Conservation (phyloP, 2,797 vertebrate genomes). For the Gephyroberyx darwinii region DNA sequence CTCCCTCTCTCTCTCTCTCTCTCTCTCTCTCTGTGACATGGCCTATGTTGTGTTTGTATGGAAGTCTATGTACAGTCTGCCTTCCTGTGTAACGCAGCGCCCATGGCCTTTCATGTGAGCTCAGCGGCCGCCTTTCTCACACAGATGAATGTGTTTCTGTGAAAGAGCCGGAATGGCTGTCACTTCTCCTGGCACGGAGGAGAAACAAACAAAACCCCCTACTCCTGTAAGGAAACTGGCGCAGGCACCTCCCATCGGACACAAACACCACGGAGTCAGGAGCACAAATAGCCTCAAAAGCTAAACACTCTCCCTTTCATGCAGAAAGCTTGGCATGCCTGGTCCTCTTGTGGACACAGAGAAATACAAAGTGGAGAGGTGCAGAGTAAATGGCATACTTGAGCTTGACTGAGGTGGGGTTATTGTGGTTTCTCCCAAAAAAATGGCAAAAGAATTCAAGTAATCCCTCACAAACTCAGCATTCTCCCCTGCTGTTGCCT, state of each 20-base stretch:
- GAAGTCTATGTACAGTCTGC: constrained; percentile 78
- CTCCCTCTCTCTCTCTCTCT: constrained; percentile 13
- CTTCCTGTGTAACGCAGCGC: constrained; percentile 78
- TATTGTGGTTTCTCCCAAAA: constrained; percentile 45
- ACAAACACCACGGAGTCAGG: constrained; percentile 79
- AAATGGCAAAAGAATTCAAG: constrained; percentile 57
- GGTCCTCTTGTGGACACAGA: constrained; percentile 65
- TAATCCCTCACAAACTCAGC: constrained; percentile 63
- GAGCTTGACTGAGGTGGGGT: constrained; percentile 63
- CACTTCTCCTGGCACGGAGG: constrained; percentile 79
- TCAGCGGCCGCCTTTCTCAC: constrained; percentile 80
- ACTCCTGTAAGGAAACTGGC: constrained; percentile 80
- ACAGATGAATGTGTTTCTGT: constrained; percentile 83
- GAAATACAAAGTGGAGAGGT: constrained; percentile 68
- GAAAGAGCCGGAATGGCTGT: constrained; percentile 82
- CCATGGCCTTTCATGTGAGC: constrained; percentile 76
- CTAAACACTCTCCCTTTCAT: constrained; percentile 77
- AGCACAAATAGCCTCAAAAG: constrained; percentile 78
- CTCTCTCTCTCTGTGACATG: constrained; percentile 49
- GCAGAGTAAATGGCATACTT: constrained; percentile 73
- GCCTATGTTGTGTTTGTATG: constrained; percentile 73
- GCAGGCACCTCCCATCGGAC: constrained; percentile 79
- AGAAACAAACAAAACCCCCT: constrained; percentile 81
- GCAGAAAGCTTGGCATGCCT: constrained; percentile 66
- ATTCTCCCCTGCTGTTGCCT: constrained; percentile 47